Evolutionary conservation across 2,113 vertebrate species (phyloP).

Genomic region (Chaetodon auriga): DNA sequence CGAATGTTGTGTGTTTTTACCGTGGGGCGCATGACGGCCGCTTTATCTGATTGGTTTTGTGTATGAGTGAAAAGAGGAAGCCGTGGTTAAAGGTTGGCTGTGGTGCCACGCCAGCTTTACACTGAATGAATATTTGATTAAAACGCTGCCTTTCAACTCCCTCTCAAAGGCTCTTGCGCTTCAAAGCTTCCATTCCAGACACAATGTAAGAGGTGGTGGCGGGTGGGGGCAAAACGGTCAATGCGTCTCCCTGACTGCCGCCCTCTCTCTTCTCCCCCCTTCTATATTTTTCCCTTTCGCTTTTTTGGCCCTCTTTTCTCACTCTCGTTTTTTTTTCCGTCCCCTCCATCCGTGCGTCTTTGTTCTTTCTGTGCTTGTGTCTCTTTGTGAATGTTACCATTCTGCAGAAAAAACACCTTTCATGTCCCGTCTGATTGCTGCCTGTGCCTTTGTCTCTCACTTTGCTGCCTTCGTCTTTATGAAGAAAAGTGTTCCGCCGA

Average conservation of each 20-base stretch:
- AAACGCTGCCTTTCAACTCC: conserved; percentile 77
- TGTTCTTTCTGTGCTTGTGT: conserved; percentile 41
- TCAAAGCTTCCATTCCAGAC: conserved; percentile 73
- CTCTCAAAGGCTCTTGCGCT: conserved; percentile 73
- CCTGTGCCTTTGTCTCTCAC: conserved; percentile 37
- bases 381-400: conserved; percentile 37
- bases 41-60: conserved; percentile 3
- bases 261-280: conserved; percentile 17
- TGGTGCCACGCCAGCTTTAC: conserved; percentile 45
- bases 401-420: conserved; percentile 60
- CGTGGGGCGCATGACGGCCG: not conserved
- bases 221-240: conserved; percentile 13
- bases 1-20: conserved; percentile 1
- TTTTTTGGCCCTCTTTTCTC: conserved; percentile 1
- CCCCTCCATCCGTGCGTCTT: conserved; percentile 38
- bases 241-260: conserved; percentile 33
- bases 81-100: conserved; percentile 67
- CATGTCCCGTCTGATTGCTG: conserved; percentile 51
- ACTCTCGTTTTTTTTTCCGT: not conserved
- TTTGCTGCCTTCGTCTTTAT: conserved; percentile 22
- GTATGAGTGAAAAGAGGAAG: conserved; percentile 30
- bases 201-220: conserved; percentile 41
- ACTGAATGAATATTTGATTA: conserved; percentile 82
- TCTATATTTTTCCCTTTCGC: not conserved
- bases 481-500: conserved; percentile 4